Evolutionary conservation across 2,797 vertebrate genomes (phyloP), one percentile per base, ranked within the genome.

Genomic region (Hippoglossus hippoglossus): DNA sequence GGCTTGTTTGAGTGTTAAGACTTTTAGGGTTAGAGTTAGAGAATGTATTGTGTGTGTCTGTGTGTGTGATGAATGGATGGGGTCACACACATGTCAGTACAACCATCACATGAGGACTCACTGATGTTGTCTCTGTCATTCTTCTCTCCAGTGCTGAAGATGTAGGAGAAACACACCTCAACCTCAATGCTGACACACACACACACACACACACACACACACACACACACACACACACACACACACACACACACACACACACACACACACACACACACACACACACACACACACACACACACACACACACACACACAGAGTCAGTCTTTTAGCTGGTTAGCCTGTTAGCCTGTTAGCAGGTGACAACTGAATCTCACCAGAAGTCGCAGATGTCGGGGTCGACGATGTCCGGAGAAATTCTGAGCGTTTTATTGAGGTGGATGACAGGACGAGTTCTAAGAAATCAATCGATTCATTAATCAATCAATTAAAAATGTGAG

Each of bases 111-210:
- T 9, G 19, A 19, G 46, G 47, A 49, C 97, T 98, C 88, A 98
- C 97, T 95, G 88, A 99, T 94, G 54, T 91, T 93, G 77, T 94
- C 92, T 62, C 71, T 90, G 84, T 95, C 89, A 15, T 36, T 79
- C 50, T 75, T 89, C 74, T 93, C 86, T 57, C 95, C 96, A 0
- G 94, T 95, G 19, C 95, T 96, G 84, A 95, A 93, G 24, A 82
- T 92, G 92, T 96, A 97, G 63, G 94, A 94, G 87, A 98, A 96
- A 91, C 97, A 99, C 76, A 97, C 62, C 24, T 93, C 82, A 77
- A 96, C 94, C 19, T 93, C 89, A 62, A 98, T 92, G 65, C 97
- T 98, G 88, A 77, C 31, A 80, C 63, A 80, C 47, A 81, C 54
- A 67, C 41, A 66, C 64, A 69, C 61, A 72, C 66, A 73, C 52